Percentiles rank a stretch among this genome's conserved stretches.
phyloP scores from a whole-genome alignment of 2,888 invertebrate genomes.

The Drosophila eohydei region DNA sequence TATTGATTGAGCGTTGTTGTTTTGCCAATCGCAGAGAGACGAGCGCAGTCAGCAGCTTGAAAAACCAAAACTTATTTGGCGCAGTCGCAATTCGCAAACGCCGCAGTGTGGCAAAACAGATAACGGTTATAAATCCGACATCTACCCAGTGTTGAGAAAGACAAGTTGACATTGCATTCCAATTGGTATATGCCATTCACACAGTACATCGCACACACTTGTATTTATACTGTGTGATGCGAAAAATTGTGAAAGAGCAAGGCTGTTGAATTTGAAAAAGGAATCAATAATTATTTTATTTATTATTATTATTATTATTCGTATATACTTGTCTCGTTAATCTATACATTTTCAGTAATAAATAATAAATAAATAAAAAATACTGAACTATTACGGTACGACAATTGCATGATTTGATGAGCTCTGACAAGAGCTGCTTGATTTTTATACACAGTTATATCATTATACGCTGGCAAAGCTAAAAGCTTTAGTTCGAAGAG shows the following conservation, averaged over 20 bases:
- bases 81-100: constrained; percentile 43
- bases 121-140: constrained; percentile 20
- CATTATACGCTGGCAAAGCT: neutral
- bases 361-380: too few relatives aligned
- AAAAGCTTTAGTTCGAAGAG: neutral
- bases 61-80: constrained; percentile 32
- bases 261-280: too few relatives aligned
- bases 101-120: constrained; percentile 15
- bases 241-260: neutral
- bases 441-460: neutral
- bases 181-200: neutral
- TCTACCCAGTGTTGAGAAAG: constrained; percentile 17
- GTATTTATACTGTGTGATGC: neutral
- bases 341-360: neutral
- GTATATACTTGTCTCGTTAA: neutral
- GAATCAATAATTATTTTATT: too few relatives aligned
- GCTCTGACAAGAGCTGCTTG: neutral
- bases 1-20: constrained; percentile 74
- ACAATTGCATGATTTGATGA: too few relatives aligned
- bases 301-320: too few relatives aligned
- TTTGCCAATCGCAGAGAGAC: constrained; percentile 35
- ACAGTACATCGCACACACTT: neutral
- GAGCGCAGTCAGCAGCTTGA: constrained; percentile 33
- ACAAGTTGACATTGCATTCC: neutral
- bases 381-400: neutral